Conservation (phyloP, 2,888 invertebrate species). For the Andricus curvator region DNA sequence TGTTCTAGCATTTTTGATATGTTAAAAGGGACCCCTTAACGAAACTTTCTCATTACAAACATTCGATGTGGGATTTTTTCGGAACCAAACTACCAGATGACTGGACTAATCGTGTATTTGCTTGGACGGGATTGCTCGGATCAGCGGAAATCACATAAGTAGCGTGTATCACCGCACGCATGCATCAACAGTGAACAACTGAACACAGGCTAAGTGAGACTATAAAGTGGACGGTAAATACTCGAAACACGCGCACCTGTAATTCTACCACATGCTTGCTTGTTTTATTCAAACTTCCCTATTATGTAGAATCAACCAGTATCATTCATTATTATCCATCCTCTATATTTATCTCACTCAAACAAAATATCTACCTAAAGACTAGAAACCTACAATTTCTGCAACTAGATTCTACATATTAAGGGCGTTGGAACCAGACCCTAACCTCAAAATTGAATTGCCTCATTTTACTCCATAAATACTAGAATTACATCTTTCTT, state of each 20-base stretch:
- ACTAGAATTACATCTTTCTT: no score
- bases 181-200: not conserved
- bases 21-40: no score
- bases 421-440: no score
- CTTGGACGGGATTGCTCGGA: conserved; percentile 30
- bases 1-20: no score
- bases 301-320: not conserved
- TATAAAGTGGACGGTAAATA: conserved; percentile 35
- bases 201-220: not conserved
- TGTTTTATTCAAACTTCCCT: conserved; percentile 10
- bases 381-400: not conserved
- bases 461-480: no score
- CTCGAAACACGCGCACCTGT: conserved; percentile 33
- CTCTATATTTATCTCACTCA: not conserved
- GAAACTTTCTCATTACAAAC: no score
- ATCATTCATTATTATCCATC: not conserved
- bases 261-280: not conserved
- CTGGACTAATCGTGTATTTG: conserved; percentile 31
- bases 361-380: not conserved
- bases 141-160: conserved; percentile 29
- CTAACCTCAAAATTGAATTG: no score
- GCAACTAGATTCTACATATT: no score
- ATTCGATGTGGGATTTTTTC: no score
- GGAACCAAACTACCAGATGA: no score
- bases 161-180: conserved; percentile 16